Percentiles rank a stretch among this genome's conserved stretches.
These are phyloP conservation scores for Pogona vitticeps DNA, from an alignment of 2,113 vertebrate genomes.

Conservation along the genomic window DNA sequence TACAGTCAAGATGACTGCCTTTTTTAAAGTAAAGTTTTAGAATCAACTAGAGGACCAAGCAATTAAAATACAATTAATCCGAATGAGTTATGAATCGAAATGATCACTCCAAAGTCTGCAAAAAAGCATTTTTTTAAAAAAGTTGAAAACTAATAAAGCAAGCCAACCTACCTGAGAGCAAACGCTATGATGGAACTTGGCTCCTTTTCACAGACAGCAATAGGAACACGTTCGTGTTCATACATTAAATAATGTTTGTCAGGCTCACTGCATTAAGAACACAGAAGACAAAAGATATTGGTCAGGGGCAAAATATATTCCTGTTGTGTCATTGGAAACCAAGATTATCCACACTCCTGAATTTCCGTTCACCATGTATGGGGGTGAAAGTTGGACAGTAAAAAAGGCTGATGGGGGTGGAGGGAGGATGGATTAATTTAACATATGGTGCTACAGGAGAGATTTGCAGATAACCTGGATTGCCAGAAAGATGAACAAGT, in stretches of 20 bases:
- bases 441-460: too few species aligned
- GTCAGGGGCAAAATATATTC: too few species aligned
- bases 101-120: not conserved
- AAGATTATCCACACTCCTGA: too few species aligned
- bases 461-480: too few species aligned
- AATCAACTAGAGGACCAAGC: not conserved
- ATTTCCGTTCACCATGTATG: too few species aligned
- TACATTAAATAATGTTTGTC: constrained; percentile 99
- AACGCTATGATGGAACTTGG: constrained; percentile 99
- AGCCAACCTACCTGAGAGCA: constrained; percentile 88
- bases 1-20: not conserved
- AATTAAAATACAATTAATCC: not conserved
- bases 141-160: not conserved
- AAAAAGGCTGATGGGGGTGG: too few species aligned
- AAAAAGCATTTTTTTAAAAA: not conserved
- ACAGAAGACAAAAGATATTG: not conserved
- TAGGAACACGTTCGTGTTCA: constrained; percentile 95
- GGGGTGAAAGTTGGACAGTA: too few species aligned
- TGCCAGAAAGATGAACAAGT: too few species aligned
- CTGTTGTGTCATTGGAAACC: too few species aligned
- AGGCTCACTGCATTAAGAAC: constrained; percentile 83
- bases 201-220: constrained; percentile 95
- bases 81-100: too few species aligned
- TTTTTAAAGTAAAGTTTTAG: not conserved
- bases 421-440: too few species aligned